phyloP scores from a whole-genome alignment of 2,113 vertebrate species.

The pig (Sus scrofa) region T2T-Sscrofa CM000830.6:133287501-133288000 shows the following conservation, averaged over 20 bases:
- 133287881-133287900: neutral
- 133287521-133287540: neutral
- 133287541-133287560: neutral
- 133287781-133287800: neutral
- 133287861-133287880: neutral
- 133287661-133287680: neutral
- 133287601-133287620: neutral
- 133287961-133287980: conserved; percentile 84
- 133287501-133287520: neutral
- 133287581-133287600: neutral
- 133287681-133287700: neutral
- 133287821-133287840: too few relatives aligned
- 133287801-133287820: neutral
- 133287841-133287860: neutral
- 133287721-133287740: neutral
- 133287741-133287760: neutral
- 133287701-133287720: fast-evolving
- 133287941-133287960: neutral
- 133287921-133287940: neutral
- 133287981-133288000: conserved; percentile 82
- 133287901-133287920: neutral
- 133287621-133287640: conserved; percentile 11
- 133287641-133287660: neutral
- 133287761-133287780: neutral
- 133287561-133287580: neutral